A percentile compares a stretch with the other conserved stretches of the same genome.
Conservation (phyloP, 2,888 invertebrate species). For the Phasia obesa region DNA sequence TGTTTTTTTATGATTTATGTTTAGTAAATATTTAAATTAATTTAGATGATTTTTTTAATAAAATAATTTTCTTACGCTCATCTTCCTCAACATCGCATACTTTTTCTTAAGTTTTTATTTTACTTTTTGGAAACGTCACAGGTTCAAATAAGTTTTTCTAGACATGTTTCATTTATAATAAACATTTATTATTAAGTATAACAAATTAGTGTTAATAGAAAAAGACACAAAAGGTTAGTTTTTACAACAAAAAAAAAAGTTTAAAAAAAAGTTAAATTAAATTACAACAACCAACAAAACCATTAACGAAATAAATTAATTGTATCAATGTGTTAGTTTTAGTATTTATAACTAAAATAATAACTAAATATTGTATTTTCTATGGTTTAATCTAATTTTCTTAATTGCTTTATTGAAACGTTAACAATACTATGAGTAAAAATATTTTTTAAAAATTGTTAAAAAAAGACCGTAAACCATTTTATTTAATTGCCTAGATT, state of each 20-base stretch:
- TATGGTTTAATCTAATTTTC: neutral
- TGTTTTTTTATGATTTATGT: conserved; percentile 34
- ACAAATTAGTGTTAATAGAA: conserved; percentile 44
- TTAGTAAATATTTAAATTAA: conserved; percentile 50
- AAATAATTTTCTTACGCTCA: conserved; percentile 73
- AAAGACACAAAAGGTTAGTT: conserved; percentile 36
- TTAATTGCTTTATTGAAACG: neutral
- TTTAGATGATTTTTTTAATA: conserved; percentile 55
- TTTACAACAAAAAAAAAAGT: conserved; percentile 20
- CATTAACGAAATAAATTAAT: conserved; percentile 24
- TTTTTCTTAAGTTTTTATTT: conserved; percentile 64
- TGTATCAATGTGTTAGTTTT: conserved; percentile 43
- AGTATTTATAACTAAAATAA: conserved; percentile 30
- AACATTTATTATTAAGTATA: conserved; percentile 39
- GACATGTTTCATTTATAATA: conserved; percentile 44
- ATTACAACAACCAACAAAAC: conserved; percentile 54
- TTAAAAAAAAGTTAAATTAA: conserved; percentile 31
- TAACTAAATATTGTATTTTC: neutral
- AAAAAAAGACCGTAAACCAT: conserved; percentile 34
- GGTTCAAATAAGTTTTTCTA: conserved; percentile 77
- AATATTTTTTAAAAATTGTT: neutral
- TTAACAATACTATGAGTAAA: neutral
- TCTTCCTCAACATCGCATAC: conserved; percentile 75
- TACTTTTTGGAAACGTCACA: conserved; percentile 78
- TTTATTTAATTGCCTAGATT: conserved; percentile 7